A percentile compares a stretch with the other conserved stretches of the same genome.
Evolutionary conservation across 2,888 invertebrate species (phyloP).

Genomic region (Chrysolina oricalcia): DNA sequence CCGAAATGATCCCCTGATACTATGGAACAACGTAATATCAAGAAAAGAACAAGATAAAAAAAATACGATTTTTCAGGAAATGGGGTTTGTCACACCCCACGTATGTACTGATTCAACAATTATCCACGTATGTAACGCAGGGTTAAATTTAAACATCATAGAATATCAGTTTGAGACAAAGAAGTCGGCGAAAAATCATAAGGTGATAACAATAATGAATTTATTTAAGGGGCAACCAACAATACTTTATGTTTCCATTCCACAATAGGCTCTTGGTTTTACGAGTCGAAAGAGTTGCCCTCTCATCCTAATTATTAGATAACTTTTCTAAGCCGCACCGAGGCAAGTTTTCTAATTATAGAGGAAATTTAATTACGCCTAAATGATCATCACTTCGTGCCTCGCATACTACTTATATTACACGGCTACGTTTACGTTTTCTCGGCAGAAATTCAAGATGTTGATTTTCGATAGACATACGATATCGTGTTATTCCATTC

Average conservation of each 20-base stretch:
- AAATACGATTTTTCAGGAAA: too few relatives aligned
- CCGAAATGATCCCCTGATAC: too few relatives aligned
- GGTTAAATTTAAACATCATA: too few relatives aligned
- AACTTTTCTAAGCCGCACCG: constrained; percentile 32
- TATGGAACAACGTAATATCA: too few relatives aligned
- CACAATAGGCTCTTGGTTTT: not conserved
- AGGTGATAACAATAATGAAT: too few relatives aligned
- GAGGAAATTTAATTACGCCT: constrained; percentile 34
- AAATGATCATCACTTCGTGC: constrained; percentile 29
- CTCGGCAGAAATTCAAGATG: constrained; percentile 9
- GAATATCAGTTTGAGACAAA: too few relatives aligned
- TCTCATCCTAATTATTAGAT: constrained; percentile 31
- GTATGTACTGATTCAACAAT: too few relatives aligned
- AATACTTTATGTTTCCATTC: not conserved
- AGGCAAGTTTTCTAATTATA: constrained; percentile 38
- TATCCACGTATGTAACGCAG: too few relatives aligned
- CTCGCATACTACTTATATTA: constrained; percentile 21
- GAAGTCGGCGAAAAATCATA: too few relatives aligned
- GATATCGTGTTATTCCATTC: not conserved
- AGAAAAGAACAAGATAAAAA: too few relatives aligned
- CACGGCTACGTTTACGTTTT: constrained; percentile 24
- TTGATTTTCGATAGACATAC: not conserved
- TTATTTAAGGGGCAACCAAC: not conserved
- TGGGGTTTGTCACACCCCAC: too few relatives aligned
- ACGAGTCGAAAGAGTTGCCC: not conserved